Evolutionary conservation across 2,113 vertebrate species (phyloP), one percentile per base, ranked within the genome.

Genomic region (Sterna hirundo): DNA sequence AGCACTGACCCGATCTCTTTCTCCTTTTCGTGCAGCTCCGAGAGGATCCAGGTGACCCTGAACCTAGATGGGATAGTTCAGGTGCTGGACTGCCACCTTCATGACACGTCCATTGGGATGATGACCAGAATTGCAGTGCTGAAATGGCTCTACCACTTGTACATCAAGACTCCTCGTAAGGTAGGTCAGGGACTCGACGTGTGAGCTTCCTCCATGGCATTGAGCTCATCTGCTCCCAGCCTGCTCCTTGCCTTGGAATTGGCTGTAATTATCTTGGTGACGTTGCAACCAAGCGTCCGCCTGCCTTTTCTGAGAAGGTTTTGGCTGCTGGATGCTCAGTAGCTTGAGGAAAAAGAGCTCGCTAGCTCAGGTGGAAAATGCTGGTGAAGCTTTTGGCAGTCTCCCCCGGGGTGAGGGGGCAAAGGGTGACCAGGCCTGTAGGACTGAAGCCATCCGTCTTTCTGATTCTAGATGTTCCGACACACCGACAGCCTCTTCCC

Each of bases 131-230:
- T 99, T 19, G 99, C 99, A 2, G 99, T 99, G 74, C 98, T 99
- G 47, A 99, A 99, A 91, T 99, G 99, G 99, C 98, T 99, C 13
- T 99, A 99, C 97, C 99, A 99, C 94, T 98, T 99, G 46, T 99
- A 99, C 91, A 99, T 99, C 97, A 99, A 99, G 97, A 99, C 99
- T 2, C 99, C 99, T 21, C 99, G 99, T 74, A 99, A 99, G 98
- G 98, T 98, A 95, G 92, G 98, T 44, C 44, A 10, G 36, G 5
- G 10, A 15, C 32, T 60, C 7, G 0, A 40, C 30, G 1, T 15
- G 10, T 8, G 22, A 57, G 9, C 51, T 74, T 47, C n/a, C 46
- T 64, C 19, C 3, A 1, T 3, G 26, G 47, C 52, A 0, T 46
- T 32, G 46, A 51, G 32, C n/a, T 46, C 38, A 4, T 80, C 46